Evolutionary conservation across 1,140 invertebrate species (phyloP), one percentile per base, ranked within the genome.

Genomic region (Phenacoccus solenopsis): DNA sequence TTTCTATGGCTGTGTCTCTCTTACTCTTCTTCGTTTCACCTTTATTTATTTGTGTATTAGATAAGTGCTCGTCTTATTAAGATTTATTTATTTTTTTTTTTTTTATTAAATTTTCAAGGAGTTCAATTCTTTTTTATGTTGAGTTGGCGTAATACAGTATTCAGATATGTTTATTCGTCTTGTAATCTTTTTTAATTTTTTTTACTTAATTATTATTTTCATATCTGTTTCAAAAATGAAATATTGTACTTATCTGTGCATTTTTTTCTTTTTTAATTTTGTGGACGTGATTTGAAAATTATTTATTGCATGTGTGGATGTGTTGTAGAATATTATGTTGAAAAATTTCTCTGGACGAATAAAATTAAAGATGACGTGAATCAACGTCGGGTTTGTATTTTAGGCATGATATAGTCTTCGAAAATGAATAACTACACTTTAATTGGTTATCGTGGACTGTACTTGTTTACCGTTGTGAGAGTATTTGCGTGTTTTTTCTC

Each of bases 1-100:
- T 70, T 71, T 72, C 69, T 72, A 59, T 74, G 70, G 59, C 57
- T 68, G 64, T 74, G 57, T 70, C 32, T 70, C 69, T 69, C 64
- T 59, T 27, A 20, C 67, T 69, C 57, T 72, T 24, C 68, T 67
- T 64, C 21, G 67, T 57, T 70, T 24, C 68, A 69, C 59, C 16
- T 22, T 35, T 72, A 49, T 21, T 13, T 32, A 32, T 32, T 13
- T 32, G 38, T 25, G 61, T 35, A 70, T 30, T 57, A 35, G 27
- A 4, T 7, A 28, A 56, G 20, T 61, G 16, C 20, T 20, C 71
- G 21, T 32, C 16, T 69, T 38, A 70, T 20, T 69, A 21, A 71
- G 27, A 28, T 28, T 69, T 28, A 21, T 56, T 28, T 27, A 70
- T 27, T 22, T 64, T 32, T 70, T 32, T 28, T 67, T 70, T 38